A percentile compares a stretch with the other conserved stretches of the same genome.
Evolutionary conservation across 2,888 invertebrate species (phyloP).

Genomic region (Ochlodes sylvanus): DNA sequence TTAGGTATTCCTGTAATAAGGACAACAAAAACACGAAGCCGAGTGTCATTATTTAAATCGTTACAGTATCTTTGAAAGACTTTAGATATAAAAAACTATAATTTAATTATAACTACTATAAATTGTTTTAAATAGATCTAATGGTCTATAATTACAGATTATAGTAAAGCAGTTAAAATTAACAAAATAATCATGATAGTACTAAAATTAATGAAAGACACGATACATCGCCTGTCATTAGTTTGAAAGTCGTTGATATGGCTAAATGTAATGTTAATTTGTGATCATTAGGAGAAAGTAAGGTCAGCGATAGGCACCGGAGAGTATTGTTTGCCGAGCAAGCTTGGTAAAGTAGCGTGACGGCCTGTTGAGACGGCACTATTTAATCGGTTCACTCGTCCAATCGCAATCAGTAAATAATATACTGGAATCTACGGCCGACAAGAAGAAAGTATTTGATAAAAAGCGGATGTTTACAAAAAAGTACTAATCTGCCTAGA

Average conservation of each 20-base stretch:
- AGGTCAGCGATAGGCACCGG: constrained; percentile 61
- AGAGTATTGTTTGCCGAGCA: constrained; percentile 50
- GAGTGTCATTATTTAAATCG: too few relatives aligned
- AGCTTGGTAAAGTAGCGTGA: constrained; percentile 66
- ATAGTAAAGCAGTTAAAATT: neutral
- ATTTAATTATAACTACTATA: too few relatives aligned
- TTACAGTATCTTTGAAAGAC: too few relatives aligned
- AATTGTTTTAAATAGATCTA: too few relatives aligned
- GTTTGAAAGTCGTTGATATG: neutral
- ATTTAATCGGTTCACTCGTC: constrained; percentile 52
- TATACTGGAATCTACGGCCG: constrained; percentile 34
- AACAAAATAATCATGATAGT: constrained; percentile 19
- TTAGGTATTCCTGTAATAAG: too few relatives aligned
- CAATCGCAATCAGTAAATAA: constrained; percentile 50
- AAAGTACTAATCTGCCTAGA: too few relatives aligned
- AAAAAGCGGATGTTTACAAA: too few relatives aligned
- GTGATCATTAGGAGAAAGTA: constrained; percentile 56
- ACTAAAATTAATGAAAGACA: neutral
- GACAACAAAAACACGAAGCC: too few relatives aligned
- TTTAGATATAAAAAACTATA: too few relatives aligned
- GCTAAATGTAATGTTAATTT: constrained; percentile 5
- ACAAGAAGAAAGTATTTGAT: constrained; percentile 3
- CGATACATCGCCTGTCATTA: neutral
- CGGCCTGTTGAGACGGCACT: constrained; percentile 44
- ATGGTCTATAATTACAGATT: too few relatives aligned